These are phyloP conservation scores for Pollachius pollachius DNA, from an alignment of 2,113 vertebrate genomes.

Conservation along the genomic window DNA sequence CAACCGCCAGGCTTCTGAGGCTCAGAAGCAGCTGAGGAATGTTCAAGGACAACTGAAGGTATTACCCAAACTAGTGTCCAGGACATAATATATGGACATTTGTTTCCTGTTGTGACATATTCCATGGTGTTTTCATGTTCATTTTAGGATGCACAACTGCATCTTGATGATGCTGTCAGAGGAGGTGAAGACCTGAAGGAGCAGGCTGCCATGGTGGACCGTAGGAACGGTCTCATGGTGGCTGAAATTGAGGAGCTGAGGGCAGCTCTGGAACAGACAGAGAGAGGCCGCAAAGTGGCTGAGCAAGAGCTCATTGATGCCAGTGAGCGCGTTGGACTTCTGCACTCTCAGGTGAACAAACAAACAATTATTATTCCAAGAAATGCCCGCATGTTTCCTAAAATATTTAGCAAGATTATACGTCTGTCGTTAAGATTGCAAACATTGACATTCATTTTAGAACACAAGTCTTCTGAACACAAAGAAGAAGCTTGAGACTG, in stretches of 20 bases:
- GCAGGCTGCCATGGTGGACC: too few species aligned
- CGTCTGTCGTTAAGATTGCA: too few species aligned
- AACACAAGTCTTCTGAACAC: slow-evolving; percentile 42
- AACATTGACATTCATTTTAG: too few species aligned
- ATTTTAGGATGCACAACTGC: slow-evolving; percentile 62
- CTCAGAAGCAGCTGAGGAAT: too few species aligned
- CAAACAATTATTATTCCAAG: not conserved
- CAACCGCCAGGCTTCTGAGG: too few species aligned
- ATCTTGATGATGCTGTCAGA: too few species aligned
- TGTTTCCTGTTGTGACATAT: too few species aligned
- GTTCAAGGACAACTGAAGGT: slow-evolving; percentile 35
- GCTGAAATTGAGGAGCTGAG: slow-evolving; percentile 51
- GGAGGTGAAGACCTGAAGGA: too few species aligned
- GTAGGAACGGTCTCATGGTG: too few species aligned
- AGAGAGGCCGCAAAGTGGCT: slow-evolving; percentile 69
- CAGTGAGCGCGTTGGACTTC: slow-evolving; percentile 65
- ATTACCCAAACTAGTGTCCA: slow-evolving; percentile 82
- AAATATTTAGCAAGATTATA: too few species aligned
- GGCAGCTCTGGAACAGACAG: slow-evolving; percentile 72
- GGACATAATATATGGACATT: slow-evolving; percentile 34
- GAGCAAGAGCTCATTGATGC: slow-evolving; percentile 79
- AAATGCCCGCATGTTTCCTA: not conserved
- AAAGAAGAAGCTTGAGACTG: too few species aligned
- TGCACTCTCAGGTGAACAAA: not conserved
- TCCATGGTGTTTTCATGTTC: not conserved